Percentiles rank a stretch among this genome's conserved stretches.
Evolutionary conservation across 2,113 vertebrate genomes (phyloP).

Genomic region (Coptodon rendalli): DNA sequence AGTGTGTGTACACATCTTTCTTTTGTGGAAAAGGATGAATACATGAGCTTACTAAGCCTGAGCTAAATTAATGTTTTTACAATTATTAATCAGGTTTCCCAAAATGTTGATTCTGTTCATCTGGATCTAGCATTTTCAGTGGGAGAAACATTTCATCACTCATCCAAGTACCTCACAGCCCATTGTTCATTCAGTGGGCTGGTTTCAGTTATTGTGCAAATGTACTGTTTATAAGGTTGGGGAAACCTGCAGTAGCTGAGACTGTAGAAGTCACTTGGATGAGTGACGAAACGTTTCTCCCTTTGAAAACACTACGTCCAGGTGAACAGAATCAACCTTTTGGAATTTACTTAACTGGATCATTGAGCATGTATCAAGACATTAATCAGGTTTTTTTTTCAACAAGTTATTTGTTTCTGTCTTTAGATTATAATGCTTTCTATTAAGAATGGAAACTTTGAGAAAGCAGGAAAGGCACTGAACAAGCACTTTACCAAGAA

Average conservation of each 20-base stretch:
- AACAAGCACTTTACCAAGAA: constrained; percentile 73
- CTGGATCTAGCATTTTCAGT: background rate
- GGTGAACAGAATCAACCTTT: background rate
- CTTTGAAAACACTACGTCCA: background rate
- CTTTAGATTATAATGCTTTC: constrained; percentile 79
- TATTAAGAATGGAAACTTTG: constrained; percentile 79
- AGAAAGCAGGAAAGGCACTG: constrained; percentile 77
- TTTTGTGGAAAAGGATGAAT: background rate
- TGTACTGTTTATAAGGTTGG: background rate
- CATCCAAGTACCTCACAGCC: background rate
- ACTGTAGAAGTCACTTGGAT: background rate
- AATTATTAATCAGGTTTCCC: background rate
- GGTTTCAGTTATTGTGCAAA: background rate
- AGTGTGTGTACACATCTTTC: background rate
- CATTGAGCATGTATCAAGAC: background rate
- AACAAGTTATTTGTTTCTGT: background rate
- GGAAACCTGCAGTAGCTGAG: background rate
- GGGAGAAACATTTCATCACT: background rate
- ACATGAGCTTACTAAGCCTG: background rate
- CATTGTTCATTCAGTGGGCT: background rate
- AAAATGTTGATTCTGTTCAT: background rate
- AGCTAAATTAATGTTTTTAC: background rate
- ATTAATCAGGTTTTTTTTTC: background rate
- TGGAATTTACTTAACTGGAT: background rate
- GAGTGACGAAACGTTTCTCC: background rate